Percentiles rank a stretch among this genome's conserved stretches.
phyloP scores from a whole-genome alignment of 2,797 vertebrate species.

The Spea hammondii region DNA sequence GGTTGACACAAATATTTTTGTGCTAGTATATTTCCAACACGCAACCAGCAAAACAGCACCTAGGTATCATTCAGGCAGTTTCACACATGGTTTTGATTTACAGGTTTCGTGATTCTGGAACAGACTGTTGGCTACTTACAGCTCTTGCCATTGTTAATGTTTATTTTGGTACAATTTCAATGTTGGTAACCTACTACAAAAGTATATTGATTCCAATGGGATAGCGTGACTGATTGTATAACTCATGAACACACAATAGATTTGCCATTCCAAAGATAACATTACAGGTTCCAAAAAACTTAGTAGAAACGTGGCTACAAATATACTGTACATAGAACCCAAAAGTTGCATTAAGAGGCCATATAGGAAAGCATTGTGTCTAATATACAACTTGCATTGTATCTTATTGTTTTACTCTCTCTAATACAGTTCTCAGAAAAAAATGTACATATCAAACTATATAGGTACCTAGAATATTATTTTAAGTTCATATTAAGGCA shows the following conservation, averaged over 20 bases:
- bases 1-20: too few relatives aligned
- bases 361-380: conserved; percentile 3
- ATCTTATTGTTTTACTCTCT: neutral
- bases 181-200: conserved; percentile 1
- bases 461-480: too few relatives aligned
- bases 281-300: conserved; percentile 19
- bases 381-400: neutral
- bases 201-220: conserved; percentile 11
- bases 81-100: conserved; percentile 7
- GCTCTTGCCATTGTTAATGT: neutral
- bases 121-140: neutral
- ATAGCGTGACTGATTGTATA: conserved; percentile 18
- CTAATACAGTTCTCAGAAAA: neutral
- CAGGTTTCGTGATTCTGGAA: neutral
- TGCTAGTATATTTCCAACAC: too few relatives aligned
- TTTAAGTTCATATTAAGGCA: too few relatives aligned
- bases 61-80: neutral
- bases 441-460: too few relatives aligned
- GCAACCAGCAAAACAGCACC: too few relatives aligned
- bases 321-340: conserved; percentile 29
- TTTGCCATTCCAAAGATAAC: conserved; percentile 24
- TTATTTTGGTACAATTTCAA: conserved; percentile 15
- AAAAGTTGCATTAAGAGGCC: conserved; percentile 17
- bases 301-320: conserved; percentile 32
- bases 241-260: conserved; percentile 15